These are phyloP conservation scores for Scortum barcoo DNA, from an alignment of 2,113 vertebrate genomes.

Conservation along the genomic window DNA sequence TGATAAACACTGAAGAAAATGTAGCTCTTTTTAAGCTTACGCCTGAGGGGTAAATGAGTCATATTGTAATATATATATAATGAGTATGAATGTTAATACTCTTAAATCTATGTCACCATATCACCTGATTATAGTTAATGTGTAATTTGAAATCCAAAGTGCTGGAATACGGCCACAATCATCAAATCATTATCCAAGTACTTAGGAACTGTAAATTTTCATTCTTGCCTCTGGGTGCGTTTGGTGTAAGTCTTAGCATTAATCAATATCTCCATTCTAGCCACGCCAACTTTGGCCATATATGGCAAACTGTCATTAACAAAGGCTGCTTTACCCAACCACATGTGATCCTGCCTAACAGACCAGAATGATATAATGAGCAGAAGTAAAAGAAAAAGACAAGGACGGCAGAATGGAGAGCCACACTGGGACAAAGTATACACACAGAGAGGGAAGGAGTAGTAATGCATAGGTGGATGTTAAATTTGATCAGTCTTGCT, in stretches of 20 bases:
- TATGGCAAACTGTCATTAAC: slow-evolving; percentile 50
- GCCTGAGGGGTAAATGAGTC: too few relatives aligned
- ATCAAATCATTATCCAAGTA: neutral
- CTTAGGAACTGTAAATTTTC: neutral
- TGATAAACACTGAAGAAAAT: too few relatives aligned
- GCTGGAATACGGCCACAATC: neutral
- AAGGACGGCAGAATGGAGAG: neutral
- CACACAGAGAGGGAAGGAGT: neutral
- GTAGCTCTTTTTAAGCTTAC: too few relatives aligned
- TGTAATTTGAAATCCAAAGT: neutral
- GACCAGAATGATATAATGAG: slow-evolving; percentile 53
- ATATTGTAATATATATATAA: too few relatives aligned
- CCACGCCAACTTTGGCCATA: slow-evolving; percentile 31
- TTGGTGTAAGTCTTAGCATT: slow-evolving; percentile 18
- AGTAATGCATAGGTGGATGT: slow-evolving; percentile 40
- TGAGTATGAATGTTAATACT: neutral
- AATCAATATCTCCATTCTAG: neutral
- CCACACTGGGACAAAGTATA: neutral
- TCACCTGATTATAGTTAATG: too few relatives aligned
- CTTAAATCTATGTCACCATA: neutral
- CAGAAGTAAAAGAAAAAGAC: neutral
- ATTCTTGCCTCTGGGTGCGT: neutral
- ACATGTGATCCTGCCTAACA: slow-evolving; percentile 51
- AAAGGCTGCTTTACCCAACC: slow-evolving; percentile 36
- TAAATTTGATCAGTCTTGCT: slow-evolving; percentile 33